Base-by-base conservation (phyloP, 2,797 vertebrate species). In the Hyperoplus lanceolatus region DNA sequence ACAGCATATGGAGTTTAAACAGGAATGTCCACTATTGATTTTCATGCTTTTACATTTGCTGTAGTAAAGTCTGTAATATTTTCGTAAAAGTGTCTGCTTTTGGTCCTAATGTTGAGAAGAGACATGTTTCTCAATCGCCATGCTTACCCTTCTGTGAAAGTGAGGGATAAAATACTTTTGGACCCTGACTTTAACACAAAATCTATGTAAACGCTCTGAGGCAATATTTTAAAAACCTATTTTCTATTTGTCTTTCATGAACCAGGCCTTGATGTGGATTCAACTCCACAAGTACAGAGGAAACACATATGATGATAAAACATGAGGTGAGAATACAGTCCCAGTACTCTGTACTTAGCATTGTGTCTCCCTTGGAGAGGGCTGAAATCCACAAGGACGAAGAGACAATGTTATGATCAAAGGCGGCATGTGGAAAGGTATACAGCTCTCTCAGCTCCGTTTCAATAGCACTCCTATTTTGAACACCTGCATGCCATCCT, bases 341-440 rank as follows among this genome's bases (percentile, higher is more conserved):
- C 67, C 63, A 62, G 74, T 36, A n/a, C 53, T 78, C 75, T 78
- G 79, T 84, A 79, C 84, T 88, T 75, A 68, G 71, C 78, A 89
- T 75, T 75, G 62, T 79, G 75, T 70, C 70, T 60, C 60, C 71
- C 76, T 85, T 8, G 3, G 73, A 85, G 67, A 88, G 54, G n/a
- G 8, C 57, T 79, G 42, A 84, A 87, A 83, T 83, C 84, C 80
- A 72, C 68, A 69, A 73, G 81, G 82, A 79, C 15, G 18, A 53
- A 41, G 21, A 70, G 74, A 67, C 64, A n/a, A 83, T 82, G 41
- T 74, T 70, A 66, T 75, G 80, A 91, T 91, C 77, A 90, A 90
- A 89, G 85, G 51, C 29, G 2, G 64, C 73, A 57, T 43, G 55
- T 13, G 21, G 66, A 75, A 85, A 80, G 64, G 70, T 83, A 81